Evolutionary conservation across 2,888 invertebrate genomes (phyloP), one percentile per base, ranked within the genome.

Genomic region (Spodoptera littoralis): DNA sequence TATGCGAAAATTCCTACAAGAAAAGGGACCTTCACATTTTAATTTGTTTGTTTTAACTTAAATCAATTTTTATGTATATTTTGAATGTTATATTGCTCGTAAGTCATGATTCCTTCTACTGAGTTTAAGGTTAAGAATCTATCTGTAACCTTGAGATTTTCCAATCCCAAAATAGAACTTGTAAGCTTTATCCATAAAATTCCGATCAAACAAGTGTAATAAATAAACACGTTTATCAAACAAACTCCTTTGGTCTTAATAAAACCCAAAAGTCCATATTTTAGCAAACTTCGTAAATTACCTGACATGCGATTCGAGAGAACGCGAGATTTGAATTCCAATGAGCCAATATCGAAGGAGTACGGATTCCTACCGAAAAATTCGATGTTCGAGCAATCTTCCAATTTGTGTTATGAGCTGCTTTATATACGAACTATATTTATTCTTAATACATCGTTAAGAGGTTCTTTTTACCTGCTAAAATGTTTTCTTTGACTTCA

Each of bases 281-380:
- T 61, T 50, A 71, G 24, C 8, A 42, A 75, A 71, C 60, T 72
- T 69, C 72, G 51, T 61, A 79, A 82, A 81, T 80, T 79, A 80
- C 74, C 73, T 77, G 76, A 70, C 73, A 76, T 65, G 73, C 71
- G 61, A 76, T 70, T 73, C 69, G 45, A 60, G 60, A 48, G 49
- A 62, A 65, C 22, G 57, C 76, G 68, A 64, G 70, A 70, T 76
- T 67, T 70, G 82, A 80, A 82, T 82, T 68, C 64, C 72, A 79
- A 81, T 80, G 77, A 77, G 71, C 55, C 53, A 55, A 75, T 69
- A 70, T 65, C 52, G 49, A 43, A 59, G 43, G 30, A 50, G 43
- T 44, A 27, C 6, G 51, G 53, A 46, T 56, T 53, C 53, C 36
- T 49, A 60, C 49, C 46, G 50, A 54, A 58, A 60, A 61, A 54